Evolutionary conservation across 2,113 vertebrate genomes (phyloP), one percentile per base, ranked within the genome.

Genomic region (Patagioenas fasciata): DNA sequence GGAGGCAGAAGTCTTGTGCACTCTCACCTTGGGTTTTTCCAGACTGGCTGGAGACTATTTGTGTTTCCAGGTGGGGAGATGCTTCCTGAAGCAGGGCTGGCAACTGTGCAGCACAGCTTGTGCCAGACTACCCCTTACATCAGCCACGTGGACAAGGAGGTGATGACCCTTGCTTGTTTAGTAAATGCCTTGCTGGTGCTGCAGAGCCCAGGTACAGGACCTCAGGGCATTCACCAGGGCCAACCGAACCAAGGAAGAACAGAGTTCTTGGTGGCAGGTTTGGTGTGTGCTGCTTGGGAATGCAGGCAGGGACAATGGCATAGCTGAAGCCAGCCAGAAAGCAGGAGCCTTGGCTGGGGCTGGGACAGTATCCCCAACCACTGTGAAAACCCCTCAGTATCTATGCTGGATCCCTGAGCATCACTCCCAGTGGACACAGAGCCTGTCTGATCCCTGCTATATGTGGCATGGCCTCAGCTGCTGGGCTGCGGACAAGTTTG

Each of bases 171-270:
- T 4, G 0, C 14, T 66, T 3, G 10, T 57, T 82, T 66, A n/a
- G 7, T 74, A n/a, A 88, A 57, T 57, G 56, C 11, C 90, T 74
- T 88, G 44, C 31, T 64, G 13, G 29, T 78, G 42, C 70, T 0
- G 0, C 42, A 44, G 4, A 44, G 16, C 42, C 42, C 42, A 17
- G 40, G 32, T 51, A 23, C 3, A 3, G 50, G 23, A 61, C 62
- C n/a, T 81, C 0, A 0, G 13, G 21, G 8, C 0, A 1, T 38
- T 32, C 15, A 4, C 28, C 31, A 56, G 28, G 38, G 44, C 44
- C 70, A 50, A 23, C 44, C 44, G 29, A 38, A 29, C 17, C 31
- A 69, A 69, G 70, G 58, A 53, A 31, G 28, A 82, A 16, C 42
- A 44, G 42, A 44, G 42, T 38, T 40, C 25, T 9, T 0, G 0